Evolutionary conservation across 2,888 invertebrate species (phyloP), one percentile per base, ranked within the genome.

Genomic region (Campaea margaritaria): DNA sequence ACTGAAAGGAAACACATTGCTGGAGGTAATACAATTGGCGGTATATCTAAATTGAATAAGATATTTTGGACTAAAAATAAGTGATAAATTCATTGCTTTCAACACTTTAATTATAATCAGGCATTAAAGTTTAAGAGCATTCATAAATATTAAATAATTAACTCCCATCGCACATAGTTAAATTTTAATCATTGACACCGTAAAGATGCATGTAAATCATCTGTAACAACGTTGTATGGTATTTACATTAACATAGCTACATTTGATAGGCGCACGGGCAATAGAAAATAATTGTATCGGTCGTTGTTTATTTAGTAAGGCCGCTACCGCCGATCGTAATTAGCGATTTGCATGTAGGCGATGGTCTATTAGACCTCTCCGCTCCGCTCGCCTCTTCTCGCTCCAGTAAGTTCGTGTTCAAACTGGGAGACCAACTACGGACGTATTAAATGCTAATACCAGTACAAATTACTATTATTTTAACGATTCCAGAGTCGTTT

Each of bases 301-400:
- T 68, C 67, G 77, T 81, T 79, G 79, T 82, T 79, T 82, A 82
- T 82, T 80, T 77, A 76, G 71, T 71, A 67, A 78, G 78, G 72
- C 71, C 71, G 74, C 73, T 76, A 74, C 75, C 78, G 77, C 70
- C 74, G 75, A 75, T 67, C 75, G 81, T 85, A 87, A 87, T 88
- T 87, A 87, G 83, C 79, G 81, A 86, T 86, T 85, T 85, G 82
- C 86, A 82, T 83, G 81, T 83, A 83, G 74, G 76, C 78, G 77
- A 85, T 83, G 85, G 85, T 84, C 85, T 86, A 87, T 87, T 87
- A 87, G 81, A 75, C 79, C 70, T 81, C 80, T 79, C 73, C 79
- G 79, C 79, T 81, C 72, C 76, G 75, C 76, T 81, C 69, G 72
- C 76, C 74, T 72, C 73, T 46, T 55, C 73, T 58, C 69, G 51